phyloP scores from a whole-genome alignment of 30 jellyfish, hydroid and myxozoan species.

The Clytia hemisphaerica region DNA sequence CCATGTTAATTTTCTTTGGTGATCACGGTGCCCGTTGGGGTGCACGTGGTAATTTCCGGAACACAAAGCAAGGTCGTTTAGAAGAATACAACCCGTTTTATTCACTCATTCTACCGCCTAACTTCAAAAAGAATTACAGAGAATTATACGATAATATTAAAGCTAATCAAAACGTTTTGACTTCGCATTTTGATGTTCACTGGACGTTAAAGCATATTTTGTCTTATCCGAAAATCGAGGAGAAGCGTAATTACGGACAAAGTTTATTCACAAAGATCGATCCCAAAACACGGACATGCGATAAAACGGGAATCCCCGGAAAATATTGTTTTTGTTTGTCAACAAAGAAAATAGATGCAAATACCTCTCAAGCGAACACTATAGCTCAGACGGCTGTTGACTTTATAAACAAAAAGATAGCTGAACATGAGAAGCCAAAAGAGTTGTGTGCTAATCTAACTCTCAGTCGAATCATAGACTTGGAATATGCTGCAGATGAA shows the following conservation, averaged over 20 bases:
- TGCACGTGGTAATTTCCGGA: constrained; percentile 39
- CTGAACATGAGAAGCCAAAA: no score
- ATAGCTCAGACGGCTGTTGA: no score
- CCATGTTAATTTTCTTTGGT: constrained; percentile 49
- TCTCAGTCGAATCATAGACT: no score
- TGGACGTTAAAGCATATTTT: constrained; percentile 55
- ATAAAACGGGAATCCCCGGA: constrained; percentile 49
- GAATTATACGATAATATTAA: constrained; percentile 25
- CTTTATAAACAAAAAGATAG: no score
- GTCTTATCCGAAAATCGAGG: constrained; percentile 28
- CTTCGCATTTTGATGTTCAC: constrained; percentile 71
- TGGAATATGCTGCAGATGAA: no score
- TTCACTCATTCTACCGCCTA: constrained; percentile 54
- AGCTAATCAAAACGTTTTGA: constrained; percentile 37
- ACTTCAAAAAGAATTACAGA: constrained; percentile 24
- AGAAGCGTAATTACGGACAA: constrained; percentile 26
- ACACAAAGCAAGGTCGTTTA: constrained; percentile 53
- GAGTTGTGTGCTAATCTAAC: no score
- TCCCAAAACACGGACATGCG: constrained; percentile 40
- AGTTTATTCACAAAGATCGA: constrained; percentile 56
- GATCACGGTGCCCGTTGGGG: constrained; percentile 86
- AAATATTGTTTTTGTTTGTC: constrained; percentile 82
- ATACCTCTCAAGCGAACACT: no score
- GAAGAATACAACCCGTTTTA: constrained; percentile 81
- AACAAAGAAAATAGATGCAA: no score